Evolutionary conservation across 2,113 vertebrate genomes (phyloP), one percentile per base, ranked within the genome.

Genomic region (Rhadina sibilatrix): DNA sequence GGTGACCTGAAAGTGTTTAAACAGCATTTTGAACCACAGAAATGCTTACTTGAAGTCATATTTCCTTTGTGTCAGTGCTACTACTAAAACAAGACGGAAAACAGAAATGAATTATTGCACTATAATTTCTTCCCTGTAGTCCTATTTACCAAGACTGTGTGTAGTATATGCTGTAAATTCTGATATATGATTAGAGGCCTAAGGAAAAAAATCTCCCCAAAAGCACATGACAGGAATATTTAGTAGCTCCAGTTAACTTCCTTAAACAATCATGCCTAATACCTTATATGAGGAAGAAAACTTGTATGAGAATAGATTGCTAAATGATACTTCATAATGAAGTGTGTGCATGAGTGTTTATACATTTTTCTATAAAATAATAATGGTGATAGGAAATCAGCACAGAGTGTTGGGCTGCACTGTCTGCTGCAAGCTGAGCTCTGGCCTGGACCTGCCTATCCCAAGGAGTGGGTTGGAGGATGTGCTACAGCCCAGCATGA

Each of bases 401-500:
- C 16, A 13, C 23, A 27, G 59, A 33, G 8, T 0, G 1, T 19
- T 59, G 24, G 11, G 17, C 42, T 47, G 13, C 10, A 1, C 21
- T 33, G 31, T 8, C 25, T 2, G 3, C 23, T 53, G 10, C 23
- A 46, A 47, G n/a, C 18, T 33, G 75, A 83, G n/a, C 47, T 42
- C 35, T 54, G 64, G n/a, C 9, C 15, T 33, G 40, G 49, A 54
- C 19, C 35, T 35, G 20, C 10, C 0, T 3, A 33, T 30, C 5
- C 15, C 54, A 24, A 38, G 54, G 31, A 76, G 21, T 5, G 15
- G 40, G 12, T 9, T 1, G 8, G 49, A 84, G 31, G 54, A 49
- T 24, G 16, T 1, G 9, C 31, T 52, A 21, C 0, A 1, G 6
- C 50, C 53, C n/a, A 19, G 17, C 3, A 5, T 0, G 2, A 1